Percentiles rank a stretch among this genome's conserved stretches.
Evolutionary conservation across 2,888 invertebrate genomes (phyloP).

Genomic region (Melanargia galathea): DNA sequence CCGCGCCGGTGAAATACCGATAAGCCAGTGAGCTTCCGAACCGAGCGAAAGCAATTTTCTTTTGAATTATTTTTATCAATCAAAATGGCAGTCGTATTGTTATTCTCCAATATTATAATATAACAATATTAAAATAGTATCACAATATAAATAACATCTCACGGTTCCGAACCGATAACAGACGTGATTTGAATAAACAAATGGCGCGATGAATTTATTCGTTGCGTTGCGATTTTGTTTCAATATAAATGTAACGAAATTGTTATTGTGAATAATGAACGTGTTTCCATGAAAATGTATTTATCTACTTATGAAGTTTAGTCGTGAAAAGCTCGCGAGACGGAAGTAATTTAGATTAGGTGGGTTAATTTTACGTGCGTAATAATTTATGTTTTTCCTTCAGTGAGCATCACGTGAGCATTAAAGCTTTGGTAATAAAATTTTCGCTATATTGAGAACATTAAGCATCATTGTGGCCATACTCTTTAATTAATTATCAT

Average conservation of each 20-base stretch:
- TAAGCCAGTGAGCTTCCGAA: no score
- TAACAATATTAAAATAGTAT: conserved; percentile 42
- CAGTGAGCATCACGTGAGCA: background rate
- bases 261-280: conserved; percentile 32
- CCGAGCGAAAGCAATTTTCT: background rate
- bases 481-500: no score
- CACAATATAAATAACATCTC: conserved; percentile 46
- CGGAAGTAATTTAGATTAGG: conserved; percentile 11
- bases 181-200: conserved; percentile 58
- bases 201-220: conserved; percentile 56
- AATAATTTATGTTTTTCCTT: background rate
- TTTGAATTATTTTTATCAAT: background rate
- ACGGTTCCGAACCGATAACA: conserved; percentile 44
- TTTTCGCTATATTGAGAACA: no score
- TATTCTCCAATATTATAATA: conserved; percentile 41
- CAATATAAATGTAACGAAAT: conserved; percentile 71
- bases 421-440: background rate
- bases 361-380: background rate
- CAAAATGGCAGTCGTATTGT: conserved; percentile 22
- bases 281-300: conserved; percentile 21
- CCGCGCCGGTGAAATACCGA: no score
- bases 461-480: no score
- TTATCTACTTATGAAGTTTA: conserved; percentile 4
- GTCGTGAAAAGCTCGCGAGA: conserved; percentile 3
- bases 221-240: conserved; percentile 55